These are phyloP conservation scores for Platycheirus albimanus DNA, from an alignment of 2,888 invertebrate species.

Conservation along the genomic window DNA sequence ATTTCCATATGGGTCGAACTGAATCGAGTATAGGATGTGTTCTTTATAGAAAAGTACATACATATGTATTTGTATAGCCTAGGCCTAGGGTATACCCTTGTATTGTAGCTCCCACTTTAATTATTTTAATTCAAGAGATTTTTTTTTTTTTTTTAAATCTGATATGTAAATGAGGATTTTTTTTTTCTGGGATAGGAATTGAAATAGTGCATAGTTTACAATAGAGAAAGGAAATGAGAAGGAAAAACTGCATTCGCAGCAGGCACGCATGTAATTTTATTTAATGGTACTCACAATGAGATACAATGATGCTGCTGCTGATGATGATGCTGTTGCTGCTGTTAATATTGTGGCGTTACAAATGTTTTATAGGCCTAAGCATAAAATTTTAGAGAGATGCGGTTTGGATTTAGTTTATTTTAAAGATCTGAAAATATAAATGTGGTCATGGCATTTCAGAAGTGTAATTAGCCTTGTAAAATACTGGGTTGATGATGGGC, in stretches of 20 bases:
- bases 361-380: conserved; percentile 1
- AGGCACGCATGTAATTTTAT: conserved; percentile 63
- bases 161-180: conserved; percentile 43
- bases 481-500: neutral
- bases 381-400: conserved; percentile 10
- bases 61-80: no score
- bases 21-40: conserved; percentile 42
- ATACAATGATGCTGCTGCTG: conserved; percentile 47
- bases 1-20: conserved; percentile 66
- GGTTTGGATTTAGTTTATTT: conserved; percentile 21
- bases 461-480: conserved; percentile 2
- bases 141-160: conserved; percentile 44
- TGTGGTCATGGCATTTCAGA: conserved; percentile 2
- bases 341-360: conserved; percentile 15
- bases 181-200: neutral
- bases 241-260: conserved; percentile 53
- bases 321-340: conserved; percentile 5
- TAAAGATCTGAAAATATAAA: conserved; percentile 9
- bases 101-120: conserved; percentile 59
- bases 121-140: conserved; percentile 61
- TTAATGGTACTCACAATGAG: conserved; percentile 44
- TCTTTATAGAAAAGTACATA: conserved; percentile 26
- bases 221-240: conserved; percentile 39
- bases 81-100: neutral
- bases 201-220: conserved; percentile 15